Evolutionary conservation across 2,113 vertebrate species (phyloP).

Genomic region (Pteronura brasiliensis): DNA sequence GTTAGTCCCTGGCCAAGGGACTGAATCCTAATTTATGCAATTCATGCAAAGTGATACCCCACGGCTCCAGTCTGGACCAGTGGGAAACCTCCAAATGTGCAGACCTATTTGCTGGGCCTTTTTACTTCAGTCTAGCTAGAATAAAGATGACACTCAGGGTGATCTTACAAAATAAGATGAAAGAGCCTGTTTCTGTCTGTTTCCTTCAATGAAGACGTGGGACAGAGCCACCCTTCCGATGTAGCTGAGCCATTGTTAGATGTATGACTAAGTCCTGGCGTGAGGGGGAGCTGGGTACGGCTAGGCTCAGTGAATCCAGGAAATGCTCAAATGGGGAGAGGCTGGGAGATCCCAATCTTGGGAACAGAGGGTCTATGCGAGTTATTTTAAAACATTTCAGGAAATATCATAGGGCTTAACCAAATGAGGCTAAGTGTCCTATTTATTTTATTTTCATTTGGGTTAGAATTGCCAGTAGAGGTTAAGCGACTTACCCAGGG

Average conservation of each 20-base stretch:
- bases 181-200: not conserved
- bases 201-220: not conserved
- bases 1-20: not conserved
- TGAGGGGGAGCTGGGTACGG: not conserved
- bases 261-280: no score
- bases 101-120: fast-evolving
- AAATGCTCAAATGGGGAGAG: not conserved
- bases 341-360: not conserved
- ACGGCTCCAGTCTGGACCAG: not conserved
- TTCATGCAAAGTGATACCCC: not conserved
- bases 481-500: not conserved
- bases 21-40: not conserved
- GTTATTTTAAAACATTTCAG: not conserved
- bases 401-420: not conserved
- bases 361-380: not conserved
- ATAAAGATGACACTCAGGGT: not conserved
- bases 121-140: not conserved
- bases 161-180: not conserved
- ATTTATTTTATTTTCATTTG: not conserved
- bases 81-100: not conserved
- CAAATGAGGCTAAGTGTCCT: not conserved
- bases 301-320: not conserved
- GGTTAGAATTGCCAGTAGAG: not conserved
- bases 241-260: not conserved
- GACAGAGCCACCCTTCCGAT: not conserved